Percentiles rank a stretch among this genome's conserved stretches.
These are phyloP conservation scores for Megalurothrips usitatus DNA, from an alignment of 2,888 invertebrate genomes.

Conservation along the genomic window DNA sequence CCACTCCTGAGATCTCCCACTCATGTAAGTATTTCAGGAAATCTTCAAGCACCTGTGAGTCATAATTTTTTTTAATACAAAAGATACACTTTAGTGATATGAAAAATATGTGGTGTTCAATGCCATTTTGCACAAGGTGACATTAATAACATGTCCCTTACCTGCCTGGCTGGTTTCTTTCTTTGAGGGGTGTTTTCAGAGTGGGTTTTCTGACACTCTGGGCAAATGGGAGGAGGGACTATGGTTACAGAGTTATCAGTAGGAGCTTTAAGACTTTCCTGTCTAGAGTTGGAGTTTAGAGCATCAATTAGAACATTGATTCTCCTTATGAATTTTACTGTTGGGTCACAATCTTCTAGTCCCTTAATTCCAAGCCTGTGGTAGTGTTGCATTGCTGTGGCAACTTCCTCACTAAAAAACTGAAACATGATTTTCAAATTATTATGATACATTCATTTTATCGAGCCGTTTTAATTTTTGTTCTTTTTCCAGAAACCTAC, in stretches of 20 bases:
- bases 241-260: neutral
- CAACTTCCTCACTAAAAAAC: neutral
- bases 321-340: neutral
- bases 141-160: too few relatives aligned
- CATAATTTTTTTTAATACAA: too few relatives aligned
- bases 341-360: neutral
- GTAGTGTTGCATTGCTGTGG: neutral
- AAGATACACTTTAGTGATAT: too few relatives aligned
- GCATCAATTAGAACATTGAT: neutral
- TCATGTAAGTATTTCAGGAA: too few relatives aligned
- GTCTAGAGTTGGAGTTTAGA: neutral
- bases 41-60: too few relatives aligned
- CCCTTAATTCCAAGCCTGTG: neutral
- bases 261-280: neutral
- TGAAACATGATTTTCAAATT: neutral
- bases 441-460: accelerated
- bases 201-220: too few relatives aligned
- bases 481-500: too few relatives aligned
- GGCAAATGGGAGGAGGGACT: neutral
- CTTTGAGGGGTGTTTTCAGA: too few relatives aligned
- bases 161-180: too few relatives aligned
- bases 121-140: too few relatives aligned
- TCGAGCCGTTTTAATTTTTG: neutral
- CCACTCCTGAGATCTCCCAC: too few relatives aligned
- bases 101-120: too few relatives aligned